phyloP scores from a whole-genome alignment of 2,113 vertebrate genomes.

The Siniperca chuatsi region DNA sequence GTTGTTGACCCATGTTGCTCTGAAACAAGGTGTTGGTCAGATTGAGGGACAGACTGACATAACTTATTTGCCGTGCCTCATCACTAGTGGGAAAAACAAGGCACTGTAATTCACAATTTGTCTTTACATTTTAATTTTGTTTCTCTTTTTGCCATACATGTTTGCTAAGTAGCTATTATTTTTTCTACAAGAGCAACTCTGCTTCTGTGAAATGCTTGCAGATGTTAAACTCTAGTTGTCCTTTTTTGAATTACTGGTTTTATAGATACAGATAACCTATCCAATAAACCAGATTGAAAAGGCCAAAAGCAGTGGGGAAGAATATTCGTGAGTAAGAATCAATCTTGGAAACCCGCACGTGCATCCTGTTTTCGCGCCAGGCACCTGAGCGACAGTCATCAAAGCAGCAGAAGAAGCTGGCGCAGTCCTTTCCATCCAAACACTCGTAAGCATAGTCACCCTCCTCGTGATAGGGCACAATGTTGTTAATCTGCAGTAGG shows the following conservation, averaged over 20 bases:
- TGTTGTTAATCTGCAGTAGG: constrained; percentile 92
- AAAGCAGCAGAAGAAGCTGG: constrained; percentile 97
- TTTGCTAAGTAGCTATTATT: background rate
- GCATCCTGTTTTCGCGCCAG: constrained; percentile 95
- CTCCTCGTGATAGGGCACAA: constrained; percentile 88
- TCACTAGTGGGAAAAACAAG: background rate
- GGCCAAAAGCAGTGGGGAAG: constrained; percentile 95
- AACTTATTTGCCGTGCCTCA: background rate
- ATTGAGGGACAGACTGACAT: background rate
- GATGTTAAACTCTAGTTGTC: constrained; percentile 37
- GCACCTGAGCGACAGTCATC: constrained; percentile 95
- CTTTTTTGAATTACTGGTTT: constrained; percentile 46
- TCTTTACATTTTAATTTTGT: background rate
- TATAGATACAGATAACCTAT: constrained; percentile 96
- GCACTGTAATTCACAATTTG: constrained; percentile 11
- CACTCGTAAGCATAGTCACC: constrained; percentile 92
- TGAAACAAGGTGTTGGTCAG: background rate
- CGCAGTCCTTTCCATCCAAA: constrained; percentile 95
- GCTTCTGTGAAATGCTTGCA: constrained; percentile 36
- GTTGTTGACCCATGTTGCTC: background rate
- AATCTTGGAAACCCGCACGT: constrained; percentile 96
- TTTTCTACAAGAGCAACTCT: constrained; percentile 20
- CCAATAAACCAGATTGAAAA: constrained; percentile 98
- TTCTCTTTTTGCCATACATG: background rate
- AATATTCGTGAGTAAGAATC: constrained; percentile 97